These are phyloP conservation scores for Drosophila paulistorum DNA, from an alignment of 1,140 invertebrate species.

Conservation along the genomic window DNA sequence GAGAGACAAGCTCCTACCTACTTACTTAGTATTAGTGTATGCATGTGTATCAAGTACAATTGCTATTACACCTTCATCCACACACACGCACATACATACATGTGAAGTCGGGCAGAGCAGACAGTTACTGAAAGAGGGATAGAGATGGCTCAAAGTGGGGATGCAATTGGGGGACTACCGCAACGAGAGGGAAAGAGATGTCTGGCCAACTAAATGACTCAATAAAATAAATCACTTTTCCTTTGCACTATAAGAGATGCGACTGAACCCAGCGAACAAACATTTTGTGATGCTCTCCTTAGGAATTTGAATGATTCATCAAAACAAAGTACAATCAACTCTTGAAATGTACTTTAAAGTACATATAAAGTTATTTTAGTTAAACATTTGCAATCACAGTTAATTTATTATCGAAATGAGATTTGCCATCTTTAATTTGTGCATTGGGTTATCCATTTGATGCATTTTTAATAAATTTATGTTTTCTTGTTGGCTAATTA, in stretches of 20 bases:
- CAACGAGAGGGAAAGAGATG: constrained; percentile 16
- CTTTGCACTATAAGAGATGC: neutral
- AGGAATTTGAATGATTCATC: too few species aligned
- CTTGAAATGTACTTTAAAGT: neutral
- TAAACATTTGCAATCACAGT: too few species aligned
- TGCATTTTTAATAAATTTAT: neutral
- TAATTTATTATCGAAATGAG: neutral
- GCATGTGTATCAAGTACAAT: constrained; percentile 41
- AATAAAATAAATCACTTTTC: constrained; percentile 46
- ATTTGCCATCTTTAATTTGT: neutral
- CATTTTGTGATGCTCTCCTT: neutral
- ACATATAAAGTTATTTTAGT: neutral
- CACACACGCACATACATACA: neutral
- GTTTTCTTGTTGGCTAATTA: neutral
- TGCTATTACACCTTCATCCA: constrained; percentile 56
- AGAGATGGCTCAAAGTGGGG: neutral
- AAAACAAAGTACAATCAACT: too few species aligned
- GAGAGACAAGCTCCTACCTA: constrained; percentile 9
- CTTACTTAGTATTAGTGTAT: neutral
- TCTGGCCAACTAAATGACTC: constrained; percentile 50
- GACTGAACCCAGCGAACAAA: constrained; percentile 1
- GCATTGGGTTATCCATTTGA: neutral
- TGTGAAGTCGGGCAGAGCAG: too few species aligned
- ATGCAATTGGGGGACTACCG: constrained; percentile 2
- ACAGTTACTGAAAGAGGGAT: too few species aligned